These are phyloP conservation scores for Octodon degus DNA, from an alignment of 2,113 vertebrate genomes.

Conservation along the genomic window DNA sequence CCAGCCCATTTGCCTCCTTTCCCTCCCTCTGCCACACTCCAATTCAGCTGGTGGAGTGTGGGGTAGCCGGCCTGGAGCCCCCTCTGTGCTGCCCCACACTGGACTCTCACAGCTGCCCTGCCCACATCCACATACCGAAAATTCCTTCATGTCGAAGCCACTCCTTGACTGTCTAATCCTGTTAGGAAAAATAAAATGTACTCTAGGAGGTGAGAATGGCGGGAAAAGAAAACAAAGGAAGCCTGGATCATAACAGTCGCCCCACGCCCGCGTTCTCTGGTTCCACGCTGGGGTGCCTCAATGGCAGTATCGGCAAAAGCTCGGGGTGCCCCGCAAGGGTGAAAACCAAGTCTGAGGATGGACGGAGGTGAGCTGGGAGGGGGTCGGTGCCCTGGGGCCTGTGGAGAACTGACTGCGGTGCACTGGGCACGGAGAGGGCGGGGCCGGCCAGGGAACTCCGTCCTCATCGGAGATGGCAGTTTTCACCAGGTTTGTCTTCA, in stretches of 20 bases:
- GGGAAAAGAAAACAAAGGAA: slow-evolving; percentile 59
- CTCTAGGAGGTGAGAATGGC: slow-evolving; percentile 79
- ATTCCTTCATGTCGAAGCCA: slow-evolving; percentile 81
- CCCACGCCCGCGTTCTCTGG: slow-evolving; percentile 64
- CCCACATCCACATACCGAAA: slow-evolving; percentile 86
- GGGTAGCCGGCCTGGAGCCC: slow-evolving; percentile 64
- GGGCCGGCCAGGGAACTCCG: slow-evolving; percentile 20
- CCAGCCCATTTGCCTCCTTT: slow-evolving; percentile 84
- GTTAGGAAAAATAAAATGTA: slow-evolving; percentile 85
- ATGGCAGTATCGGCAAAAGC: slow-evolving; percentile 72
- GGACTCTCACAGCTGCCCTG: slow-evolving; percentile 85
- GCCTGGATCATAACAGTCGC: slow-evolving; percentile 84
- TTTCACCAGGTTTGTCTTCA: slow-evolving; percentile 63
- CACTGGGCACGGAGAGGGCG: slow-evolving; percentile 43
- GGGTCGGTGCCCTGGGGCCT: neutral
- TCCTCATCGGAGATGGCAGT: slow-evolving; percentile 72
- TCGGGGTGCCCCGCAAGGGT: slow-evolving; percentile 12
- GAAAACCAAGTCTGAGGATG: slow-evolving; percentile 59
- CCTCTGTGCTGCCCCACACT: slow-evolving; percentile 67
- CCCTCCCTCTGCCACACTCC: slow-evolving; percentile 83
- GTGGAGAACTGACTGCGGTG: slow-evolving; percentile 59
- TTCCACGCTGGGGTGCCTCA: slow-evolving; percentile 71
- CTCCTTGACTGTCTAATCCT: slow-evolving; percentile 87
- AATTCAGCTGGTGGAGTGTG: slow-evolving; percentile 79
- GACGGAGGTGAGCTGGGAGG: neutral